Evolutionary conservation across 2,888 invertebrate genomes (phyloP), one percentile per base, ranked within the genome.

Genomic region (Troides aeacus): DNA sequence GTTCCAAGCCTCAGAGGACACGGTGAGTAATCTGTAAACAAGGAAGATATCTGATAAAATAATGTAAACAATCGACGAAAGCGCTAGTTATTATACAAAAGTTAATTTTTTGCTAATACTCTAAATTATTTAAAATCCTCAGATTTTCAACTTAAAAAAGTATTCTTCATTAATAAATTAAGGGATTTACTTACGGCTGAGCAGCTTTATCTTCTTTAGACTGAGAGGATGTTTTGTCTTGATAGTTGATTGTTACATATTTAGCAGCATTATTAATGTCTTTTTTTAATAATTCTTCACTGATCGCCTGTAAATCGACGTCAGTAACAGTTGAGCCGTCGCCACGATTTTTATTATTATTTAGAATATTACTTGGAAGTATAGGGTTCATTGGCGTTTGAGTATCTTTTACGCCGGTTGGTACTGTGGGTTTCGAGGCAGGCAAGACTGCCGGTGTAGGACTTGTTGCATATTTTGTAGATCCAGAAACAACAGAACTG

Each of bases 221-320:
- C 64, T 94, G 93, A 12, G 96, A 95, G 2, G 95, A 94, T 0
- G 97, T 97, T 83, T 94, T 94, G 73, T 95, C 95, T 88, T 97
- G 97, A 72, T 95, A 93, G 83, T 97, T 96, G 2, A 97, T 80
- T 0, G 93, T 94, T n/a, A 97, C 91, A 74, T 94, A 93, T 79
- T 89, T 94, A 8, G 95, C 94, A 58, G 95, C 96, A 83, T 96
- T 97, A 83, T 96, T 97, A 0, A 86, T 87, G 81, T 97, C 97
- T 81, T 96, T 95, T 69, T 93, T 93, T 70, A 96, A 93, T 24
- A 97, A 86, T 66, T 94, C 94, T 87, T 97, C 97, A 21, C 96
- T 95, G 65, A 97, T 88, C 61, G 94, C 93, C 78, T 94, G 93
- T 60, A 96, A 83, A 84, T 96, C 95, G 74, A 90, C 90, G 77